phyloP scores from a whole-genome alignment of 2,888 invertebrate genomes.

The Balanococcus diminutus region DNA sequence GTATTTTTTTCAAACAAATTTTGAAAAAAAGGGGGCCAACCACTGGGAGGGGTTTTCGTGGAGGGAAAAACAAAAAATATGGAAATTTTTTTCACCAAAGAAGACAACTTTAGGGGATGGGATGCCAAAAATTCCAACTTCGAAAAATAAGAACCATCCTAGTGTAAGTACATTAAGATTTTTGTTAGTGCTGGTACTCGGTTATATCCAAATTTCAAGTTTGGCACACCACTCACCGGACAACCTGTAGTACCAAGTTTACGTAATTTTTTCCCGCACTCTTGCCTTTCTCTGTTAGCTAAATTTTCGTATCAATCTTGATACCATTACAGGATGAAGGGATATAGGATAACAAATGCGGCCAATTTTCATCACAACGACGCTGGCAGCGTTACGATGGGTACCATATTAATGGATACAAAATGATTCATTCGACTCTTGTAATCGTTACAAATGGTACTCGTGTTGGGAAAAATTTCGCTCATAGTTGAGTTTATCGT shows the following conservation, averaged over 20 bases:
- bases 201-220: too few species aligned
- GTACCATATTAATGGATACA: neutral
- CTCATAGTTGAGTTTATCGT: neutral
- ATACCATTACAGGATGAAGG: neutral
- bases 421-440: neutral
- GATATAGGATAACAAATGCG: neutral
- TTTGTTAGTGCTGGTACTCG: too few species aligned
- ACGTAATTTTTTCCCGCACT: neutral
- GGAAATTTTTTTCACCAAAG: too few species aligned
- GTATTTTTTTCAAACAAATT: too few species aligned
- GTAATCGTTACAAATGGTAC: neutral
- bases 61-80: too few species aligned
- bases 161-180: too few species aligned
- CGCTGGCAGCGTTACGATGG: neutral
- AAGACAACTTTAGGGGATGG: neutral
- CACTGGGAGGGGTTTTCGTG: too few species aligned
- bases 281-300: neutral
- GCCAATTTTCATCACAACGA: neutral
- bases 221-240: too few species aligned
- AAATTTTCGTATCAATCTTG: constrained; percentile 18
- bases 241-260: too few species aligned
- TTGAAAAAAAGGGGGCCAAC: too few species aligned
- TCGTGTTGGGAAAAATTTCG: neutral
- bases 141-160: too few species aligned
- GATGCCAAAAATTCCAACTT: too few species aligned